Percentiles rank a stretch among this genome's conserved stretches.
These are phyloP conservation scores for Saturnia japonica DNA, from an alignment of 2,888 invertebrate genomes.

Conservation along the genomic window DNA sequence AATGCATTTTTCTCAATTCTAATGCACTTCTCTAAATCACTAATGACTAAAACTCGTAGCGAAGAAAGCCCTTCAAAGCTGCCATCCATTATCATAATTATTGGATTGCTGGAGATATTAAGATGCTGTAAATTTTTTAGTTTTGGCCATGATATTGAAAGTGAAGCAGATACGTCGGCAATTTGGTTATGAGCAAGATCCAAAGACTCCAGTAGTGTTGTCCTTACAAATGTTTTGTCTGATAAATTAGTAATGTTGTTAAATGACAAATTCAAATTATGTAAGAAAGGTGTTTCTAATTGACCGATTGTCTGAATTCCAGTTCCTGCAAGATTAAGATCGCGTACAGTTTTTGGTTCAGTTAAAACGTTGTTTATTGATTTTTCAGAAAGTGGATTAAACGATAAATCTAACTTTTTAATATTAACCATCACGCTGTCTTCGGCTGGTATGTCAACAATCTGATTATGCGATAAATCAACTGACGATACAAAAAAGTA, in stretches of 20 bases:
- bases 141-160: slow-evolving; percentile 86
- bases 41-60: slow-evolving; percentile 84
- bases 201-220: slow-evolving; percentile 89
- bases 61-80: slow-evolving; percentile 88
- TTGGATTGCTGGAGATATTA: slow-evolving; percentile 93
- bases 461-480: slow-evolving; percentile 89
- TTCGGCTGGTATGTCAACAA: slow-evolving; percentile 90
- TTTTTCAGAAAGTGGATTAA: slow-evolving; percentile 89
- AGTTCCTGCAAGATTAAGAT: slow-evolving; percentile 90
- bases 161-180: slow-evolving; percentile 80
- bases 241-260: slow-evolving; percentile 87
- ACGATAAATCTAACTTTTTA: slow-evolving; percentile 92
- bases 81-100: slow-evolving; percentile 87
- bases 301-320: slow-evolving; percentile 86
- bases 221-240: slow-evolving; percentile 87
- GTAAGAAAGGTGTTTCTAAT: slow-evolving; percentile 92
- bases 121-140: slow-evolving; percentile 86
- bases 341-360: slow-evolving; percentile 93
- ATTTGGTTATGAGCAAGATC: slow-evolving; percentile 89
- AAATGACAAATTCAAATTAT: slow-evolving; percentile 88
- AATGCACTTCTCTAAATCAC: slow-evolving; percentile 85
- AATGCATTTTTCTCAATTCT: slow-evolving; percentile 93
- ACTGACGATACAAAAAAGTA: slow-evolving; percentile 91
- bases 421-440: slow-evolving; percentile 94
- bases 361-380: slow-evolving; percentile 89